phyloP scores from a whole-genome alignment of 2,113 vertebrate genomes.

The rabbit (Oryctolagus cuniculus) region mOryCun1.1 NC_091446.1:28568501-28569000 shows the following conservation, averaged over 20 bases:
- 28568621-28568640: not conserved
- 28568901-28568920: not conserved
- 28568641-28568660: not conserved
- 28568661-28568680: not conserved
- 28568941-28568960: not conserved
- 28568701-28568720: not conserved
- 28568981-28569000: too few species aligned
- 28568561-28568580: not conserved
- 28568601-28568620: conserved; percentile 43
- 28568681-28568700: not conserved
- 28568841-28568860: conserved; percentile 28
- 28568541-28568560: conserved; percentile 14
- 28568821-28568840: not conserved
- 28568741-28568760: not conserved
- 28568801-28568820: conserved; percentile 25
- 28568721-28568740: conserved; percentile 8
- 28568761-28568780: conserved; percentile 11
- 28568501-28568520: not conserved
- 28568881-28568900: conserved; percentile 8
- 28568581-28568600: conserved; percentile 3
- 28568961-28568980: not conserved
- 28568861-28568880: conserved; percentile 13
- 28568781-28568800: not conserved
- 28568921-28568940: not conserved
- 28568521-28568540: not conserved